Conservation (phyloP, 2,888 invertebrate species). For the Rhynchonema sp. region DNA sequence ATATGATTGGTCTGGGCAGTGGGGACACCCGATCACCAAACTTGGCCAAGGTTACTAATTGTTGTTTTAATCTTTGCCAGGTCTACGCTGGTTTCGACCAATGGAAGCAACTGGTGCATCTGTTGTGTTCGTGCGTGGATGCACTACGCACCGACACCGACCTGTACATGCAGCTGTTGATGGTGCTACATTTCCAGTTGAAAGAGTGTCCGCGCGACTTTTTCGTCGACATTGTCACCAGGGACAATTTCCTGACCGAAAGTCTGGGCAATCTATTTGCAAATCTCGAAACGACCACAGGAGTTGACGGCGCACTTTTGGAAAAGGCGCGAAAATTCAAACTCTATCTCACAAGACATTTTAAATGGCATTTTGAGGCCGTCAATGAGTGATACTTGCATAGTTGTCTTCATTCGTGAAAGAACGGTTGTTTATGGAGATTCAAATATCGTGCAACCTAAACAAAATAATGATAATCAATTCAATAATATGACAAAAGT, state of each 20-base stretch:
- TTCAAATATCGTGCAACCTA: too few relatives aligned
- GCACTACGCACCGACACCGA: conserved; percentile 49
- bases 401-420: too few relatives aligned
- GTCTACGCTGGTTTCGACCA: conserved; percentile 84
- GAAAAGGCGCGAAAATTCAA: conserved; percentile 50
- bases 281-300: conserved; percentile 1
- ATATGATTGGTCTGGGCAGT: too few relatives aligned
- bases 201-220: conserved; percentile 78
- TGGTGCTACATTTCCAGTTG: conserved; percentile 45
- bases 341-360: conserved; percentile 48
- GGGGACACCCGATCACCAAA: too few relatives aligned
- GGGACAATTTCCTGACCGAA: conserved; percentile 63
- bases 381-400: too few relatives aligned
- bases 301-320: conserved; percentile 40
- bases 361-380: conserved; percentile 63
- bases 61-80: conserved; percentile 8
- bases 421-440: too few relatives aligned
- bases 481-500: too few relatives aligned
- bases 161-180: conserved; percentile 56
- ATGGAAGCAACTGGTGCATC: conserved; percentile 64
- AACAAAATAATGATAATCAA: too few relatives aligned
- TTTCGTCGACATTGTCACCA: conserved; percentile 59
- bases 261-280: not conserved
- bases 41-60: too few relatives aligned
- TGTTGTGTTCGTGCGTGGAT: conserved; percentile 48